phyloP scores from a whole-genome alignment of 2,113 vertebrate genomes.

The Lichenostomus cassidix region DNA sequence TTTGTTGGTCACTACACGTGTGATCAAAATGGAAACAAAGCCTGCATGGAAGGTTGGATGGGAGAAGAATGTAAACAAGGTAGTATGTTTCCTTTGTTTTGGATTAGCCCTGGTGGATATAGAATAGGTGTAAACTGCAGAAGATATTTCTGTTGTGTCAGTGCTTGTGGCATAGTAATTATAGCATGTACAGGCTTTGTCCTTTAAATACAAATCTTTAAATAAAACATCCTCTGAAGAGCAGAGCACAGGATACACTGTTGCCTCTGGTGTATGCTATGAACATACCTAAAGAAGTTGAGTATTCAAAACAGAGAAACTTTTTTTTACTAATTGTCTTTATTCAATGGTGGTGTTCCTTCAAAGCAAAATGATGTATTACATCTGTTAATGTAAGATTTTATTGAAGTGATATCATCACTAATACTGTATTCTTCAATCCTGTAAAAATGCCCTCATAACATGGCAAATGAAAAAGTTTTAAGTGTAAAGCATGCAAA shows the following conservation, averaged over 20 bases:
- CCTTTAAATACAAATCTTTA: background rate
- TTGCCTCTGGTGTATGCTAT: background rate
- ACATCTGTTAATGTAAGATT: background rate
- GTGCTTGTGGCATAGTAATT: background rate
- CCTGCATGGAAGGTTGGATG: constrained; percentile 95
- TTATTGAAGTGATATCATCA: background rate
- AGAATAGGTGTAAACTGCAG: background rate
- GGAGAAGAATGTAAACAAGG: constrained; percentile 87
- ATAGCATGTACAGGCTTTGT: background rate
- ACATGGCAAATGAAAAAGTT: background rate
- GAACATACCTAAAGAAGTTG: background rate
- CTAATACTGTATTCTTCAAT: background rate
- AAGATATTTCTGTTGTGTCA: background rate
- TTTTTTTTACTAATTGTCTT: background rate
- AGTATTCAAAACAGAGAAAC: background rate
- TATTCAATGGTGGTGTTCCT: background rate
- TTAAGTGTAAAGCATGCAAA: background rate
- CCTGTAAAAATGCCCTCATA: background rate
- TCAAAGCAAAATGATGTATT: background rate
- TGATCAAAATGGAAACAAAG: constrained; percentile 88
- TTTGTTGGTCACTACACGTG: constrained; percentile 92
- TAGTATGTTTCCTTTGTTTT: constrained; percentile 45
- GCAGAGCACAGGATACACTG: background rate
- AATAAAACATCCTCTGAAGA: background rate
- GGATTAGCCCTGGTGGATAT: background rate